Evolutionary conservation across 2,797 vertebrate species (phyloP), one percentile per base, ranked within the genome.

Genomic region (Siniperca undulata): DNA sequence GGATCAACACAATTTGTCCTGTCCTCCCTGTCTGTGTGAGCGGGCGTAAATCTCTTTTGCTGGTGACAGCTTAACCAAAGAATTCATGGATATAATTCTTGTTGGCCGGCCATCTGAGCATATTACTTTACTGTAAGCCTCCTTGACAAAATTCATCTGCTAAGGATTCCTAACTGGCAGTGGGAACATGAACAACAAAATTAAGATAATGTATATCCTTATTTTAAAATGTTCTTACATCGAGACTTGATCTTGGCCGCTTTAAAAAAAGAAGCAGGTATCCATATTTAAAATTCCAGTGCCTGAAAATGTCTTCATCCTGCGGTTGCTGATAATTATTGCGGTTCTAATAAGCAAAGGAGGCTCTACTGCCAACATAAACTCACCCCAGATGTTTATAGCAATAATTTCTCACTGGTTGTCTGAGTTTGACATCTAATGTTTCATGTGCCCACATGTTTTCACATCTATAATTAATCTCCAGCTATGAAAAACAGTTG

Each of bases 61-160:
- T 79, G 72, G 53, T 82, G 82, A 88, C 80, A 81, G 86, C 81
- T 81, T 81, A 69, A 81, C 83, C 65, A 68, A 91, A 89, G 86
- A 87, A 91, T 92, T 88, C 52, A 53, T 66, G 76, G 82, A 80
- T 90, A 90, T 88, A 80, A 82, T 87, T 88, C 73, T 84, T 67
- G 67, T 68, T 83, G 55, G 36, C 44, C 1, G 1, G 11, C 62
- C 83, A 78, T 87, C 75, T 70, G 60, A 83, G 70, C 76, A 82
- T 48, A 60, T 85, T 72, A 75, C 82, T 79, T 36, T 52, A 16
- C 76, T 80, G 53, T 80, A 68, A 84, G 70, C 81, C 74, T 79
- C 27, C 36, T 59, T 52, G 50, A 81, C 67, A 67, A 75, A 81
- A 80, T 78, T 69, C 61, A 84, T 82, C 76, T 81, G 80, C 75